Evolutionary conservation across 2,113 vertebrate genomes (phyloP).

Genomic region (Sylvietta virens): DNA sequence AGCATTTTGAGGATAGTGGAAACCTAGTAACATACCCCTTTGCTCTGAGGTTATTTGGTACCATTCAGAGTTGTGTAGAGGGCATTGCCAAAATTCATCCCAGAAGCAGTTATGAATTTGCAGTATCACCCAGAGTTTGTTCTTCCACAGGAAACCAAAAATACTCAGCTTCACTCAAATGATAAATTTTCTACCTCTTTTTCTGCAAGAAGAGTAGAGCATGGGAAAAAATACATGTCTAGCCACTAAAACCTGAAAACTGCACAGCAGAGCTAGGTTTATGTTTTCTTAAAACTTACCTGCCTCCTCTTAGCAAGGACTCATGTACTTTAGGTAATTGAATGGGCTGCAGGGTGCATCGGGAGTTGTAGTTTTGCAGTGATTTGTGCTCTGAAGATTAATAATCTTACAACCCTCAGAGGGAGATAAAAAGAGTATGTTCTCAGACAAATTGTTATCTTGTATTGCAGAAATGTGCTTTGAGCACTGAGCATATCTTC

Average conservation of each 20-base stretch:
- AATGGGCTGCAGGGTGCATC: slow-evolving; percentile 54
- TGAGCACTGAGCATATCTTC: slow-evolving; percentile 15
- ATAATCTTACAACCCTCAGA: slow-evolving; percentile 52
- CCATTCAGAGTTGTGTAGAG: neutral
- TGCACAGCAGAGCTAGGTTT: neutral
- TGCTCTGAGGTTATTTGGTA: neutral
- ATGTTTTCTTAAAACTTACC: slow-evolving; percentile 53
- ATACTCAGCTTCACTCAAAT: neutral
- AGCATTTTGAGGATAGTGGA: neutral
- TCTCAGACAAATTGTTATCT: slow-evolving; percentile 57
- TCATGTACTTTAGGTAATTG: slow-evolving; percentile 52
- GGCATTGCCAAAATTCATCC: neutral
- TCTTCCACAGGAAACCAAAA: neutral
- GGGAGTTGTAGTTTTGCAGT: slow-evolving; percentile 69
- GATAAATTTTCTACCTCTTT: neutral
- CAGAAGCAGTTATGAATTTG: neutral
- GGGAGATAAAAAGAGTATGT: slow-evolving; percentile 32
- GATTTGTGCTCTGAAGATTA: slow-evolving; percentile 65
- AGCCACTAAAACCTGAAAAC: neutral
- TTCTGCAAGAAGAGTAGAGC: neutral
- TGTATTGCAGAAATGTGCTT: slow-evolving; percentile 46
- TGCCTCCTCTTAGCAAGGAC: slow-evolving; percentile 1
- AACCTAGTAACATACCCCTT: neutral
- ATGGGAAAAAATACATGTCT: neutral
- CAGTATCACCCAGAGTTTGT: neutral